Evolutionary conservation across 2,113 vertebrate species (phyloP).

Genomic region (Seriola quinqueradiata): DNA sequence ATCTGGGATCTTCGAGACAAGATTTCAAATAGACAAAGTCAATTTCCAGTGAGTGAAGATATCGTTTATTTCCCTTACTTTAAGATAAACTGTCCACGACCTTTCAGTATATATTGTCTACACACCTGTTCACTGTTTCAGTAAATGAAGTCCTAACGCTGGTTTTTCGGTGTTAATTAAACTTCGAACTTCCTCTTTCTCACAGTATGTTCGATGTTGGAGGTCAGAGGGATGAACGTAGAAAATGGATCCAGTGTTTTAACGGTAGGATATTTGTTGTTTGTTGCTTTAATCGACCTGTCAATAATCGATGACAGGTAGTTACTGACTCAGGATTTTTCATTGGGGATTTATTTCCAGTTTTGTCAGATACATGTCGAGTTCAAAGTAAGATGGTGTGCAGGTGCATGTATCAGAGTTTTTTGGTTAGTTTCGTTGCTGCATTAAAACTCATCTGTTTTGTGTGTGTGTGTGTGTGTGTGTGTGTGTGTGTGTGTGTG

Average conservation of each 20-base stretch:
- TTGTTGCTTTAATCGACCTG: too few relatives aligned
- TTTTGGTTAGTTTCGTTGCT: slow-evolving; percentile 30
- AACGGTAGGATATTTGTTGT: slow-evolving; percentile 87
- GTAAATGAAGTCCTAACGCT: not conserved
- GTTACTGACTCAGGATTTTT: not conserved
- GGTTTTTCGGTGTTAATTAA: not conserved
- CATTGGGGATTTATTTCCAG: not conserved
- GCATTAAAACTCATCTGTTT: slow-evolving; percentile 42
- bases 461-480: slow-evolving; percentile 63
- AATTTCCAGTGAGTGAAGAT: slow-evolving; percentile 85
- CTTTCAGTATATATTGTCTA: not conserved
- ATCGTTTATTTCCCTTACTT: not conserved
- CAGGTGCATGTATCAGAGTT: not conserved
- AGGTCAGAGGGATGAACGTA: slow-evolving; percentile 96
- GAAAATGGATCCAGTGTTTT: slow-evolving; percentile 99
- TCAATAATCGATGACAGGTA: not conserved
- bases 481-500: slow-evolving; percentile 73
- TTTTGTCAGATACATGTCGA: not conserved
- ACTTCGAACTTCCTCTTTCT: slow-evolving; percentile 37
- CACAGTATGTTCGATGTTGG: slow-evolving; percentile 98
- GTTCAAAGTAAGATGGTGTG: not conserved
- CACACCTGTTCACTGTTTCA: too few relatives aligned
- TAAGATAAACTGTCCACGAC: not conserved
- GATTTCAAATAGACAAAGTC: slow-evolving; percentile 96
- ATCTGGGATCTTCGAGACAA: slow-evolving; percentile 99